Evolutionary conservation across 2,888 invertebrate genomes (phyloP).

Genomic region (Harpalus rubripes): DNA sequence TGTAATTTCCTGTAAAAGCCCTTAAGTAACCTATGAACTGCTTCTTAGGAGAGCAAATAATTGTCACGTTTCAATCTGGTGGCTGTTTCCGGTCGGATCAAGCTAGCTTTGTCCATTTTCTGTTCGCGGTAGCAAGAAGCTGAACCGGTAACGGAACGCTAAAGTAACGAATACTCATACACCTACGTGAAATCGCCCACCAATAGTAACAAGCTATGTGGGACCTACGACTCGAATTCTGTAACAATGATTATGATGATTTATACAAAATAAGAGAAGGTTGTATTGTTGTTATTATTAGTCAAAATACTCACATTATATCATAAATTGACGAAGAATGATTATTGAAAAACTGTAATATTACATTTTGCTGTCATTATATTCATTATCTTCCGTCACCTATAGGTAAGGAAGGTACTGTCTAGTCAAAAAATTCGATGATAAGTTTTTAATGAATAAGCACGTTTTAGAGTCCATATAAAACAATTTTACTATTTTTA

Average conservation of each 20-base stretch:
- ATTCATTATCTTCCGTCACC: too few species aligned
- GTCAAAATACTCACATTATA: too few species aligned
- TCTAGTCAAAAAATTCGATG: too few species aligned
- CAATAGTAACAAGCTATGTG: neutral
- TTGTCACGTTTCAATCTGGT: neutral
- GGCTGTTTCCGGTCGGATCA: constrained; percentile 5
- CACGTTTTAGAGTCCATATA: too few species aligned
- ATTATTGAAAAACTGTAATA: too few species aligned
- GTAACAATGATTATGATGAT: neutral
- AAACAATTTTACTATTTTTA: too few species aligned
- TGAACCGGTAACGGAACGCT: neutral
- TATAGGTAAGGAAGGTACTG: too few species aligned
- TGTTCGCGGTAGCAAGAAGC: neutral
- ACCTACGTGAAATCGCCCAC: neutral
- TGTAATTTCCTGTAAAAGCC: neutral
- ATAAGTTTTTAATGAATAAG: too few species aligned
- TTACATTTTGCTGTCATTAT: too few species aligned
- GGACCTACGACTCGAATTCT: neutral
- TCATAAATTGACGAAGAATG: too few species aligned
- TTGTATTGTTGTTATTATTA: too few species aligned
- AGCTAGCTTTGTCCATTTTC: neutral
- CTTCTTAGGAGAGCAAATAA: constrained; percentile 1
- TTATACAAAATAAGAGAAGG: too few species aligned
- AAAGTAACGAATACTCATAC: neutral
- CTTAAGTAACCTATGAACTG: neutral